Evolutionary conservation across 2,888 invertebrate species (phyloP), one percentile per base, ranked within the genome.

Genomic region (Aproaerema taeniolella): DNA sequence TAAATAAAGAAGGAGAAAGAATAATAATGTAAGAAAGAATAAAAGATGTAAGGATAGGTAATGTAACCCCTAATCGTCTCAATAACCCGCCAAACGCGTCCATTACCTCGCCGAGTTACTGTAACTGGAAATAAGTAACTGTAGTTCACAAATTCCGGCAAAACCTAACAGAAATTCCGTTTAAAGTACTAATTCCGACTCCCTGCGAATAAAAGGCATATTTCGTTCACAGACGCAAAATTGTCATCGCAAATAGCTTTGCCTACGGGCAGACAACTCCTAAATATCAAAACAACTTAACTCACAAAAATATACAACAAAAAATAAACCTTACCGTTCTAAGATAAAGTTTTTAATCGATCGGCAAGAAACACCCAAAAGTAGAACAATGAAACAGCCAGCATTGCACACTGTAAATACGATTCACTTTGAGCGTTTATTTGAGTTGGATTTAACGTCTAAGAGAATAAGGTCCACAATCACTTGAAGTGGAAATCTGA

Each of bases 191-290:
- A 85, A 85, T 86, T 78, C 85, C 75, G 73, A 67, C 75, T 75
- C 76, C 70, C 62, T 75, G 66, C 78, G 83, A 78, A 86, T 86
- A 86, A 86, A 86, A 85, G 85, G 82, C 85, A 86, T 85, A 85
- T 85, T 86, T 83, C 83, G 82, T 80, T 77, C 80, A 66, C 73
- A 78, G 74, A 71, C 76, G 78, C 80, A 70, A 85, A 86, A 86
- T 86, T 85, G 86, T 86, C 86, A 85, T 83, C 83, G 79, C 83
- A 85, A 86, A 86, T 86, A 85, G 86, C 81, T 85, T 82, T 82
- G 52, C 81, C 86, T 82, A 50, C 47, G 46, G 73, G 86, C 45
- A 39, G 46, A n/a, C n/a, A n/a, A n/a, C n/a, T n/a, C n/a, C n/a
- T n/a, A n/a, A n/a, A n/a, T n/a, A n/a, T n/a, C n/a, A 54, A 67